Base-by-base conservation (phyloP, 2,888 invertebrate species). In the Pseudeuparius sepicola region DNA sequence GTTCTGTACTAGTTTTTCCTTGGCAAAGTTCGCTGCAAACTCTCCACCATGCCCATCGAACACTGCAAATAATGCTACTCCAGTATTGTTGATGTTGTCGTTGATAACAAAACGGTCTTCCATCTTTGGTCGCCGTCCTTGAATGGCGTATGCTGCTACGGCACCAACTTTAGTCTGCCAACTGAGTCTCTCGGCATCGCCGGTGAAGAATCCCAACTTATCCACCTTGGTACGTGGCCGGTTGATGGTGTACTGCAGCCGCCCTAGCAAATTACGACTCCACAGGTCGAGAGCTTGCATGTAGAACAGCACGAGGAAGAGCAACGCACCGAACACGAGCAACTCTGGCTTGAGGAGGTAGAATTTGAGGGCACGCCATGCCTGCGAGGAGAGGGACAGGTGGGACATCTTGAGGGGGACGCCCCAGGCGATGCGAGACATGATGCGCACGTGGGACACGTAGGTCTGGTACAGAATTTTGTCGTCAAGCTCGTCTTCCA, bases 11-110 rank as follows among this genome's bases (percentile, higher is more conserved):
- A 93, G 68, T 49, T 87, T 83, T 50, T 90, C 88, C 57, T 84
- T 82, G 32, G 88, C 88, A 65, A 85, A 93, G 57, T 92, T 86
- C 12, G 92, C 90, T 32, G 92, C 92, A 67, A 87, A 87, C 66
- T 92, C 89, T 24, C 93, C 94, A 31, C 93, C 94, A 60, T 94
- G 93, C 1, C 93, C 93, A 65, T 94, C 93, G 60, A 92, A 93
- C 46, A 94, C 80, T 26, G 90, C 92, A 65, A 87, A 90, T 38
- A 94, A 66, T 12, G 88, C 83, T 34, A 90, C 79, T 13, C 83
- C 86, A 12, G 88, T 86, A 47, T 79, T 75, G 57, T 84, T 81
- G 34, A 89, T 78, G 55, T 89, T 80, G 60, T 84, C 82, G 46
- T 87, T 80, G 33, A 92, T 76, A 36, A 88, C 86, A 61, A 88